A percentile compares a stretch with the other conserved stretches of the same genome.
These are phyloP conservation scores for Papilio aristodemus DNA, from an alignment of 1,140 invertebrate genomes.

Conservation along the genomic window DNA sequence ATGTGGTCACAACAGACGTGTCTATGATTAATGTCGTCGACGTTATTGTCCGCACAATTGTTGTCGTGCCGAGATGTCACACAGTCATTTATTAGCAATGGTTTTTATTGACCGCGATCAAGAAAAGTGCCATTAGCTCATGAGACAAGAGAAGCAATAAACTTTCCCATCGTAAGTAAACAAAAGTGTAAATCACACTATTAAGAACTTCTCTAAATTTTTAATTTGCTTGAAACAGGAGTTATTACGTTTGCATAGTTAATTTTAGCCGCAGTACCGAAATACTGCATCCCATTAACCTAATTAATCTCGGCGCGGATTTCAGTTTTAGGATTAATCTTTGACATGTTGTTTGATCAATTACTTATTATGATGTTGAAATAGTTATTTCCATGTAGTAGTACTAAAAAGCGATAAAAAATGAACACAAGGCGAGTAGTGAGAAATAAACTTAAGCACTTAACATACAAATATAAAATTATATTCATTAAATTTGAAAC, in stretches of 20 bases:
- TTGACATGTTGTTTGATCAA: not conserved
- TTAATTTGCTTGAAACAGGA: not conserved
- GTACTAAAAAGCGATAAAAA: no score
- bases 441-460: no score
- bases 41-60: not conserved
- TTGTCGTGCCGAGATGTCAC: not conserved
- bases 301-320: not conserved
- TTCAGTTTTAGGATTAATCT: conserved; percentile 3
- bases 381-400: not conserved
- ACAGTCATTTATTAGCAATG: not conserved
- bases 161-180: not conserved
- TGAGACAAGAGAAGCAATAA: not conserved
- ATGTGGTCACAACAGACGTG: not conserved
- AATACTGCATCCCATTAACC: conserved; percentile 10
- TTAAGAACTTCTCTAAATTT: not conserved
- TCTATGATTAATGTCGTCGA: conserved; percentile 2
- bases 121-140: not conserved
- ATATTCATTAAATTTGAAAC: no score
- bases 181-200: not conserved
- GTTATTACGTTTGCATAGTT: not conserved
- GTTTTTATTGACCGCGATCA: no score
- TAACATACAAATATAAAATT: no score
- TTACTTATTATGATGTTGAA: not conserved
- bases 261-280: not conserved
- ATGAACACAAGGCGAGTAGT: no score